Conservation (phyloP, 2,797 vertebrate species). For the Rhynchonycteris naso region DNA sequence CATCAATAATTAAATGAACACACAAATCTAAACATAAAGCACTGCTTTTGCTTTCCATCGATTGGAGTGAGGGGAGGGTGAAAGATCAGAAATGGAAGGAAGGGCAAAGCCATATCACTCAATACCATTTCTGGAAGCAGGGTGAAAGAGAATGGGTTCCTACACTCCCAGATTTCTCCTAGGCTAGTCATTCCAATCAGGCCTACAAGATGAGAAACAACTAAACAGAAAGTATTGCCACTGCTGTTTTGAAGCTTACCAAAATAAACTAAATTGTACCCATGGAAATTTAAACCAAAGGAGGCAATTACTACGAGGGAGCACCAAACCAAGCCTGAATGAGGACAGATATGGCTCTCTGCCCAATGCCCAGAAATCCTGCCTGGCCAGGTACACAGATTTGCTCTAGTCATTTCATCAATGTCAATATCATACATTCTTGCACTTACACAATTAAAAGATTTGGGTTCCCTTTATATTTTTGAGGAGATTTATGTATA, state of each 20-base stretch:
- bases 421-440: not conserved
- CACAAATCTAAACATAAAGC: not conserved
- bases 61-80: not conserved
- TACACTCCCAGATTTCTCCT: not conserved
- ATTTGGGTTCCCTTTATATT: not conserved
- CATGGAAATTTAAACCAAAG: not conserved
- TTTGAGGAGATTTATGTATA: not conserved
- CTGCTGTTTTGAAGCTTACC: not conserved
- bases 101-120: not conserved
- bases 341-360: not conserved
- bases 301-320: not conserved
- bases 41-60: not conserved
- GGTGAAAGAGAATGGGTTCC: not conserved
- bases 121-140: not conserved
- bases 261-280: not conserved
- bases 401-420: not conserved
- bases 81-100: not conserved
- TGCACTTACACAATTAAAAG: not conserved
- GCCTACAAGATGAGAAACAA: not conserved
- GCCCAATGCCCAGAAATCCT: not conserved
- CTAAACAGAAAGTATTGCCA: not conserved
- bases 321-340: not conserved
- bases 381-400: not conserved
- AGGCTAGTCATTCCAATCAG: not conserved
- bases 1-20: not conserved